These are phyloP conservation scores for Limenitis camilla DNA, from an alignment of 2,888 invertebrate species.

Conservation along the genomic window DNA sequence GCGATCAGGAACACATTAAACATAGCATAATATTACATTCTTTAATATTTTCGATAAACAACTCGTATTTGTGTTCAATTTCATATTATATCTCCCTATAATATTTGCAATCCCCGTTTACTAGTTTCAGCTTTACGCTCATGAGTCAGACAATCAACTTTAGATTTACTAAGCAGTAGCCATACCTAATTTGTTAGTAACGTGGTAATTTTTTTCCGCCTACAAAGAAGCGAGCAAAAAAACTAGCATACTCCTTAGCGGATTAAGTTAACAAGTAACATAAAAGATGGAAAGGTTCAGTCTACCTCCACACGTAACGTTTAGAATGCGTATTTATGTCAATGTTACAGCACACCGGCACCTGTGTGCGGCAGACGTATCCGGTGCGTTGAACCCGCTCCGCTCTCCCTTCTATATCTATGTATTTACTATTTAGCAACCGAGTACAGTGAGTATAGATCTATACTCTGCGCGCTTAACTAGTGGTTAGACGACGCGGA, in stretches of 20 bases:
- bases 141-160: too few species aligned
- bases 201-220: too few species aligned
- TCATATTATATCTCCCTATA: too few species aligned
- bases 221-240: background rate
- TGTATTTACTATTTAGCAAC: constrained; percentile 14
- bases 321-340: constrained; percentile 57
- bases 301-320: constrained; percentile 10
- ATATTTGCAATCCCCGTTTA: too few species aligned
- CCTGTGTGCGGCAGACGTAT: constrained; percentile 60
- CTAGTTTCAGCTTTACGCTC: too few species aligned
- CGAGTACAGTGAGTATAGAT: background rate
- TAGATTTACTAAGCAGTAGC: too few species aligned
- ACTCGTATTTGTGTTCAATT: too few species aligned
- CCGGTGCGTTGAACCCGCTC: constrained; percentile 69
- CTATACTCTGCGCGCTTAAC: constrained; percentile 2
- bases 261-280: background rate
- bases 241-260: background rate
- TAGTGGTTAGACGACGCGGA: constrained; percentile 19
- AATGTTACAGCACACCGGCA: constrained; percentile 57
- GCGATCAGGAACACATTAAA: too few species aligned
- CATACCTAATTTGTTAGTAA: too few species aligned
- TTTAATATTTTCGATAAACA: too few species aligned
- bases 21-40: too few species aligned
- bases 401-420: constrained; percentile 34
- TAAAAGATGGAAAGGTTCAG: constrained; percentile 5